A percentile compares a stretch with the other conserved stretches of the same genome.
Conservation (phyloP, 2,797 vertebrate genomes). For the Rhinella marina region DNA sequence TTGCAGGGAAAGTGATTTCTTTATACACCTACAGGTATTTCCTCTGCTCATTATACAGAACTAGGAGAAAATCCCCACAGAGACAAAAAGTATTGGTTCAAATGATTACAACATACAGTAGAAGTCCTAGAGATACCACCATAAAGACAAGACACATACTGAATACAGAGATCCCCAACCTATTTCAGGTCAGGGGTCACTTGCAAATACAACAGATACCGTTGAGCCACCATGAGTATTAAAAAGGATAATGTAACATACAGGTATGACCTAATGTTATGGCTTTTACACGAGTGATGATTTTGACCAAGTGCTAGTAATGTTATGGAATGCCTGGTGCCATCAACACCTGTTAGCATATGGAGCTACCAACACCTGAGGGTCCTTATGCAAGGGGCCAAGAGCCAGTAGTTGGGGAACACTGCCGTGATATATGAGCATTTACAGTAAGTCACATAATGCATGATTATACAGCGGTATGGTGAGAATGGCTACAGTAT, state of each 20-base stretch:
- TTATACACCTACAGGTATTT: constrained; percentile 12
- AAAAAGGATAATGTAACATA: not conserved
- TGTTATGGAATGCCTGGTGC: no score
- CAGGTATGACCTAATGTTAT: not conserved
- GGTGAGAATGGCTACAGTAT: no score
- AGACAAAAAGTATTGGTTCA: not conserved
- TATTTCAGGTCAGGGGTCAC: not conserved
- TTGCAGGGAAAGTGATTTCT: constrained; percentile 6
- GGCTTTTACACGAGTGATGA: not conserved
- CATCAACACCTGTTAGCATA: no score
- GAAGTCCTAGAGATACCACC: not conserved
- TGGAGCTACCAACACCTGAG: no score
- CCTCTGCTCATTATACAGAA: not conserved
- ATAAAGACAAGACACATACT: not conserved
- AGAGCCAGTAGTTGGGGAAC: no score
- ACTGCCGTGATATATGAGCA: no score
- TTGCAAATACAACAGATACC: not conserved
- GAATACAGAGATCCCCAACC: not conserved
- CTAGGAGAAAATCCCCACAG: not conserved
- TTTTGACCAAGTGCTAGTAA: not conserved
- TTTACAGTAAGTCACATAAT: no score
- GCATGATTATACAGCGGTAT: no score
- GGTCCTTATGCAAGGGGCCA: no score
- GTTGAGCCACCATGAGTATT: not conserved
- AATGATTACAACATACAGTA: not conserved